phyloP scores from a whole-genome alignment of 2,888 invertebrate species.

The Ommatoiulus sabulosus region DNA sequence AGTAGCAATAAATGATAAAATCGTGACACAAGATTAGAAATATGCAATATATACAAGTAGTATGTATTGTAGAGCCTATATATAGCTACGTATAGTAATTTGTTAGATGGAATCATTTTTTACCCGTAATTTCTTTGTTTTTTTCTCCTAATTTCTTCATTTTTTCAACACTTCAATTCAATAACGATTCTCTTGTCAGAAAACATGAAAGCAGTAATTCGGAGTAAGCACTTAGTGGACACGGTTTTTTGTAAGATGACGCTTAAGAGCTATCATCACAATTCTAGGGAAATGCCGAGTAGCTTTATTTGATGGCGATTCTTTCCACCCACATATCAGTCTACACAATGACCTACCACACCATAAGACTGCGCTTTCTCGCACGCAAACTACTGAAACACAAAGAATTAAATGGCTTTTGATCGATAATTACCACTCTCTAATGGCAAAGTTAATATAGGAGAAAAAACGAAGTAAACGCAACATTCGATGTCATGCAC shows the following conservation, averaged over 20 bases:
- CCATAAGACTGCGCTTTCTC: background rate
- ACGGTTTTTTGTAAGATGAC: background rate
- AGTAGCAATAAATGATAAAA: too few species aligned
- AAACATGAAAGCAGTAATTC: background rate
- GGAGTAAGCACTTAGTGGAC: background rate
- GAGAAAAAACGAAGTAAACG: background rate
- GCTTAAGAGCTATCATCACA: background rate
- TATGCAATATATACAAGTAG: too few species aligned
- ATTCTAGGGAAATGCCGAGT: background rate
- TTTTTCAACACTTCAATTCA: background rate
- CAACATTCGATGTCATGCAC: background rate
- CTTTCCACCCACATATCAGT: background rate
- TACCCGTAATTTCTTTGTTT: background rate
- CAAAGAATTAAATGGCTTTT: background rate
- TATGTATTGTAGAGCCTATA: too few species aligned
- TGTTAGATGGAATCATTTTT: too few species aligned
- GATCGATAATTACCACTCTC: background rate
- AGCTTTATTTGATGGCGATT: slow-evolving; percentile 2
- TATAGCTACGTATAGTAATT: too few species aligned
- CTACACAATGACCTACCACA: background rate
- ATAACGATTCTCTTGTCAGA: background rate
- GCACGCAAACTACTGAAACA: background rate
- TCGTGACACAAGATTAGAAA: too few species aligned
- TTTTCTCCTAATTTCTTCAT: background rate
- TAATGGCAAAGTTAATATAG: background rate